These are phyloP conservation scores for Geococcyx californianus DNA, from an alignment of 2,113 vertebrate genomes.

Conservation along the genomic window DNA sequence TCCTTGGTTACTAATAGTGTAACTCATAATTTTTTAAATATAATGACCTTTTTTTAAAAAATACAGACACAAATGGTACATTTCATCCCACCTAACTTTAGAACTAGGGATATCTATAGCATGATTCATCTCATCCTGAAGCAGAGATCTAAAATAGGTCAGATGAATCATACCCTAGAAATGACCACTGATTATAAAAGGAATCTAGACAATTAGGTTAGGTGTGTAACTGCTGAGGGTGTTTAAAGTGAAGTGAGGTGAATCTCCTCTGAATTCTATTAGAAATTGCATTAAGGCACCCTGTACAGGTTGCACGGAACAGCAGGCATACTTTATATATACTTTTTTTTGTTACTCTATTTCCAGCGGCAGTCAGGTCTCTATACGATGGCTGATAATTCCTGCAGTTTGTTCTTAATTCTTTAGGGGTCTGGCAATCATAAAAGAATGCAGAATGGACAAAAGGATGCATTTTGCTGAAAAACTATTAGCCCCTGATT, in stretches of 20 bases:
- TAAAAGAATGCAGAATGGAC: neutral
- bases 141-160: conserved; percentile 41
- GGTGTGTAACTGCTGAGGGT: neutral
- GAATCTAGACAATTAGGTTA: conserved; percentile 13
- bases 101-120: conserved; percentile 39
- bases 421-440: neutral
- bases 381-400: neutral
- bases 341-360: neutral
- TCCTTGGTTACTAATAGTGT: conserved; percentile 32
- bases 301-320: neutral
- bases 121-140: conserved; percentile 41
- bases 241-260: conserved; percentile 26
- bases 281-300: neutral
- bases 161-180: conserved; percentile 54
- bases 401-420: neutral
- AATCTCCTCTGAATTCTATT: neutral
- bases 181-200: conserved; percentile 7
- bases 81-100: conserved; percentile 58
- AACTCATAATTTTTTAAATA: conserved; percentile 40
- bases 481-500: neutral
- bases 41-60: conserved; percentile 23
- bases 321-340: neutral
- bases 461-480: conserved; percentile 10
- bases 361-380: neutral
- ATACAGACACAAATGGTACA: conserved; percentile 38